Conservation (phyloP, 2,888 invertebrate species). For the Drymonia ruficornis region DNA sequence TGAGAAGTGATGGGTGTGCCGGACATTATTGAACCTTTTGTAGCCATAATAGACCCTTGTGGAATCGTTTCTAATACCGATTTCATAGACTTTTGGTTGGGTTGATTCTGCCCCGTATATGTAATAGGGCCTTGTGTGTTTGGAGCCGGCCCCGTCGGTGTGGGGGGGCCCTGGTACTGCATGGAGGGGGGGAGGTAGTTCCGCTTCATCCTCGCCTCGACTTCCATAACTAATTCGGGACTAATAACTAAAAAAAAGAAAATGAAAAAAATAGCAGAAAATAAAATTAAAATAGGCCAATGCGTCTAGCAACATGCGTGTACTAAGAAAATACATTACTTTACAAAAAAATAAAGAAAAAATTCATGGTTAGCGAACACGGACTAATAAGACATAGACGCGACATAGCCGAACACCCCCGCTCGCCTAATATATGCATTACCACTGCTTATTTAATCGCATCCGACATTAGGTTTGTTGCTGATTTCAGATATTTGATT, state of each 20-base stretch:
- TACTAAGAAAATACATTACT: conserved; percentile 18
- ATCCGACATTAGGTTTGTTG: no score
- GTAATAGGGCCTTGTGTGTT: conserved; percentile 45
- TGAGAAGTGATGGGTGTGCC: conserved; percentile 37
- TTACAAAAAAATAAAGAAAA: conserved; percentile 8
- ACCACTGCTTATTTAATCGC: no score
- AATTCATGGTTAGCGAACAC: no score
- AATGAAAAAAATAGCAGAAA: conserved; percentile 18
- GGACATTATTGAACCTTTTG: conserved; percentile 48
- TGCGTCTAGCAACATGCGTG: not conserved
- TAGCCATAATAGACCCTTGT: conserved; percentile 65
- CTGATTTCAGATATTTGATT: no score
- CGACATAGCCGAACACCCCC: no score
- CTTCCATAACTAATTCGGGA: conserved; percentile 94
- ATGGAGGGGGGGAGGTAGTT: conserved; percentile 91
- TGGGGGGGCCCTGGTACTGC: conserved; percentile 60
- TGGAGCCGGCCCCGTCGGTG: conserved; percentile 33
- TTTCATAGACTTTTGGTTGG: conserved; percentile 58
- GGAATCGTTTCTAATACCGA: conserved; percentile 70
- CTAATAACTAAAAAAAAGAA: conserved; percentile 89
- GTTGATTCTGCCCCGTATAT: conserved; percentile 45
- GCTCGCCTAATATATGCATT: no score
- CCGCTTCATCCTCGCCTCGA: conserved; percentile 94
- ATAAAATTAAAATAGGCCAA: conserved; percentile 20
- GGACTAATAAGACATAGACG: no score